Percentiles rank a stretch among this genome's conserved stretches.
phyloP scores from a whole-genome alignment of 2,888 invertebrate genomes.

The Cephus pygmeus region DNA sequence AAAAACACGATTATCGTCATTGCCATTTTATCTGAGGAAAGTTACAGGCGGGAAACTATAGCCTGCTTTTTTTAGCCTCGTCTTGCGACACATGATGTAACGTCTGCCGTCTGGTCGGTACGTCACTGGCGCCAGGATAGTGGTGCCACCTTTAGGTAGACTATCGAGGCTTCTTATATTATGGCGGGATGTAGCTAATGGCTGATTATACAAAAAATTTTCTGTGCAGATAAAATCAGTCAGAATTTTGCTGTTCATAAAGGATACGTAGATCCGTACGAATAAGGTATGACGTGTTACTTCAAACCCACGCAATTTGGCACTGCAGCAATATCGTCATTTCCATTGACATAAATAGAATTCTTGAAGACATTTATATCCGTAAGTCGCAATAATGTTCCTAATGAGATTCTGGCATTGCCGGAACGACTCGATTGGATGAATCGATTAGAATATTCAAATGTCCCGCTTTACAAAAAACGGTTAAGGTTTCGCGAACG shows the following conservation, averaged over 20 bases:
- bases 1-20: conserved; percentile 6
- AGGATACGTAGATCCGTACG: neutral
- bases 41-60: conserved; percentile 20
- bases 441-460: neutral
- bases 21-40: conserved; percentile 12
- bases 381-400: neutral
- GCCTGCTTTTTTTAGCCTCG: conserved; percentile 16
- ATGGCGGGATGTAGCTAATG: conserved; percentile 6
- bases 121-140: conserved; percentile 21
- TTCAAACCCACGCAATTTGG: neutral
- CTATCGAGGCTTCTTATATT: conserved; percentile 5
- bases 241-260: neutral
- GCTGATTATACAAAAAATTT: neutral
- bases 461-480: neutral
- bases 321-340: neutral
- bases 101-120: conserved; percentile 16
- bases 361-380: neutral
- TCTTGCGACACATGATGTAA: conserved; percentile 18
- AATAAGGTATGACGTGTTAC: neutral
- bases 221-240: neutral
- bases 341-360: neutral
- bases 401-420: neutral
- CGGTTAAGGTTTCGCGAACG: neutral
- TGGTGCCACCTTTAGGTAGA: conserved; percentile 12
- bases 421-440: neutral